These are phyloP conservation scores for Syngnathus typhle DNA, from an alignment of 2,113 vertebrate genomes.

Conservation along the genomic window DNA sequence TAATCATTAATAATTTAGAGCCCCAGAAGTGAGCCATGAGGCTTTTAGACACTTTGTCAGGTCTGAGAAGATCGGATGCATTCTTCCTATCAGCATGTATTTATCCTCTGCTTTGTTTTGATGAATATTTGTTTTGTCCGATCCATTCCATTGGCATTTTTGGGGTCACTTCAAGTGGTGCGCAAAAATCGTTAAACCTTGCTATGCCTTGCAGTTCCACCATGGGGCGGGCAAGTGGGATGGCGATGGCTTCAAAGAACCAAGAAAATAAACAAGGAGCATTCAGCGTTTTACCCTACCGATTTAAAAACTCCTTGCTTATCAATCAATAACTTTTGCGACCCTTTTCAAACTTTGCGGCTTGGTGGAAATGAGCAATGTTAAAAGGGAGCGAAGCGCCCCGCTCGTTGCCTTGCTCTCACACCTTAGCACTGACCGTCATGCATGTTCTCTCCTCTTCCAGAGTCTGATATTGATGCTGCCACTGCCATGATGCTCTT, in stretches of 20 bases:
- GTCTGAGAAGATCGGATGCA: conserved; percentile 55
- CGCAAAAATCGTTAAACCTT: not conserved
- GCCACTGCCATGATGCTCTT: conserved; percentile 99
- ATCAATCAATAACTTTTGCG: not conserved
- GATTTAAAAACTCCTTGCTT: not conserved
- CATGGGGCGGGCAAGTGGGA: not conserved
- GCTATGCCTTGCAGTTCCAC: not conserved
- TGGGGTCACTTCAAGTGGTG: conserved; percentile 1
- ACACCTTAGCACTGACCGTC: conserved; percentile 66
- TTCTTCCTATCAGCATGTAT: conserved; percentile 35
- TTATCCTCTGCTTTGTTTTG: conserved; percentile 32
- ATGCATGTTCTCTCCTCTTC: conserved; percentile 78
- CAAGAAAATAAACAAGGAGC: not conserved
- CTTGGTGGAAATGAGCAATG: conserved; percentile 1
- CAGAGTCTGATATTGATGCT: conserved; percentile 98
- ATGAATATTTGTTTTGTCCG: conserved; percentile 10
- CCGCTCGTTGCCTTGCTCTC: conserved; percentile 43
- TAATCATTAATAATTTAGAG: conserved; percentile 75
- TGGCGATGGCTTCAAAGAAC: not conserved
- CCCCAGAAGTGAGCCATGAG: conserved; percentile 65
- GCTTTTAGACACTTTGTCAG: conserved; percentile 64
- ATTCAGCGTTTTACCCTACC: not conserved
- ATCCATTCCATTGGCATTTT: conserved; percentile 7
- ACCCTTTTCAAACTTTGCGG: not conserved
- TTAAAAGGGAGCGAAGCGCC: conserved; percentile 25